Conservation (phyloP, 2,888 invertebrate genomes). For the Polymixis flavicincta region DNA sequence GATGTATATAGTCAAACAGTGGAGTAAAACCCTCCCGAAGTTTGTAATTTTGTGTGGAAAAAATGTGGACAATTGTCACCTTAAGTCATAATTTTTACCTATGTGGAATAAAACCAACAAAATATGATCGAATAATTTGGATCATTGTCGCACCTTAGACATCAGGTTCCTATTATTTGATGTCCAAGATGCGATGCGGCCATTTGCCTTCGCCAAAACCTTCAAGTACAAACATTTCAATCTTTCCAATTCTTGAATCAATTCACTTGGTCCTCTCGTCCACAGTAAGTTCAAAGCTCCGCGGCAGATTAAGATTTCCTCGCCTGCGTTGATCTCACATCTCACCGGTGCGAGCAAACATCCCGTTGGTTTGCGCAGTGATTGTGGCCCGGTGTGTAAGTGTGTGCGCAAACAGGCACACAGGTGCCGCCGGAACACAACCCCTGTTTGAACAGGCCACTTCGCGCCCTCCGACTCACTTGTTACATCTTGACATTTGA, state of each 20-base stretch:
- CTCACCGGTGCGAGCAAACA: slow-evolving; percentile 81
- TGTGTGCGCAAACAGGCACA: slow-evolving; percentile 85
- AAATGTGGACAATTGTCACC: too few species aligned
- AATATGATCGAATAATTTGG: background rate
- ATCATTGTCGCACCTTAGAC: background rate
- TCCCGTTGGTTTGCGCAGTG: slow-evolving; percentile 82
- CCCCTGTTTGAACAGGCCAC: slow-evolving; percentile 83
- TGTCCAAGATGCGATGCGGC: too few species aligned
- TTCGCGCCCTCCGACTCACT: slow-evolving; percentile 73
- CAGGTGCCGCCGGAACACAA: slow-evolving; percentile 76
- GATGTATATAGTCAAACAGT: too few species aligned
- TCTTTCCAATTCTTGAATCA: slow-evolving; percentile 61
- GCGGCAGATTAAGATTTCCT: slow-evolving; percentile 85
- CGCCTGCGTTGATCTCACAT: slow-evolving; percentile 78
- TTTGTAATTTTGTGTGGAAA: too few species aligned
- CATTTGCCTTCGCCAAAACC: background rate
- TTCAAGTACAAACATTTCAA: slow-evolving; percentile 5
- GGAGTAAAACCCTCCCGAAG: too few species aligned
- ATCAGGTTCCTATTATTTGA: too few species aligned
- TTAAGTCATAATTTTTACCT: too few species aligned
- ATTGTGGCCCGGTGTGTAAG: slow-evolving; percentile 85
- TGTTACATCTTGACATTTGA: slow-evolving; percentile 77
- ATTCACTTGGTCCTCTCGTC: slow-evolving; percentile 63
- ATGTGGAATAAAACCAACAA: background rate
- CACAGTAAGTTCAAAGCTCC: slow-evolving; percentile 75